A percentile compares a stretch with the other conserved stretches of the same genome.
These are phyloP conservation scores for Pempheris klunzingeri DNA, from an alignment of 2,797 vertebrate genomes.

Conservation along the genomic window DNA sequence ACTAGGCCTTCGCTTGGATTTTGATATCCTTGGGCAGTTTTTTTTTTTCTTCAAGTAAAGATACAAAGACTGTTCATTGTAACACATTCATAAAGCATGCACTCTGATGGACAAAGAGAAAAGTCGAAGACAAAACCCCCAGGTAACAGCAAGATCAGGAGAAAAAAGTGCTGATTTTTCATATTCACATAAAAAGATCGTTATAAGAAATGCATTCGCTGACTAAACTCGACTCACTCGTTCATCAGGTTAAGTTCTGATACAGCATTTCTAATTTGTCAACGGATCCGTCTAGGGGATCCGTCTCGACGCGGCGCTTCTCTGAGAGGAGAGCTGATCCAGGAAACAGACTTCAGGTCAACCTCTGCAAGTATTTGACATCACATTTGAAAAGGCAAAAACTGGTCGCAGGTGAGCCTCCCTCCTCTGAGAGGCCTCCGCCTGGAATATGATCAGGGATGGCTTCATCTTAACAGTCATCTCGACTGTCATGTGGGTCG, in stretches of 20 bases:
- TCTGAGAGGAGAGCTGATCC: slow-evolving; percentile 40
- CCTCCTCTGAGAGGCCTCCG: slow-evolving; percentile 51
- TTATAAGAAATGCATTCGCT: slow-evolving; percentile 76
- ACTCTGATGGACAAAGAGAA: slow-evolving; percentile 77
- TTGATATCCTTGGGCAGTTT: slow-evolving; percentile 70
- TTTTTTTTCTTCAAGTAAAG: slow-evolving; percentile 59
- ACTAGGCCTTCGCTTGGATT: slow-evolving; percentile 72
- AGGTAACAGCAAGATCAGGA: slow-evolving; percentile 82
- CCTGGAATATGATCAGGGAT: slow-evolving; percentile 63
- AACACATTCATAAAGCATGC: slow-evolving; percentile 86
- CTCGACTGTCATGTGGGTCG: slow-evolving; percentile 47
- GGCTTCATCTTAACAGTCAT: slow-evolving; percentile 82
- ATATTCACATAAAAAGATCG: slow-evolving; percentile 82
- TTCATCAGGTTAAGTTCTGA: slow-evolving; percentile 28
- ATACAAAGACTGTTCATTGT: slow-evolving; percentile 79
- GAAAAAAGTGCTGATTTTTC: slow-evolving; percentile 86
- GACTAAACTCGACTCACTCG: slow-evolving; percentile 58
- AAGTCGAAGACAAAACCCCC: slow-evolving; percentile 73
- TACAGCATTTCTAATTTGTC: slow-evolving; percentile 51
- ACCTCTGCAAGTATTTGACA: slow-evolving; percentile 67
- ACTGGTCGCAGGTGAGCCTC: slow-evolving; percentile 52
- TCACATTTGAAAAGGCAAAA: slow-evolving; percentile 78
- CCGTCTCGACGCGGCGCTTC: slow-evolving; percentile 14
- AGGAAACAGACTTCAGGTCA: slow-evolving; percentile 39
- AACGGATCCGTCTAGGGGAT: slow-evolving; percentile 10